Evolutionary conservation across 2,113 vertebrate species (phyloP), one percentile per base, ranked within the genome.

Genomic region (Oryzias javanicus): DNA sequence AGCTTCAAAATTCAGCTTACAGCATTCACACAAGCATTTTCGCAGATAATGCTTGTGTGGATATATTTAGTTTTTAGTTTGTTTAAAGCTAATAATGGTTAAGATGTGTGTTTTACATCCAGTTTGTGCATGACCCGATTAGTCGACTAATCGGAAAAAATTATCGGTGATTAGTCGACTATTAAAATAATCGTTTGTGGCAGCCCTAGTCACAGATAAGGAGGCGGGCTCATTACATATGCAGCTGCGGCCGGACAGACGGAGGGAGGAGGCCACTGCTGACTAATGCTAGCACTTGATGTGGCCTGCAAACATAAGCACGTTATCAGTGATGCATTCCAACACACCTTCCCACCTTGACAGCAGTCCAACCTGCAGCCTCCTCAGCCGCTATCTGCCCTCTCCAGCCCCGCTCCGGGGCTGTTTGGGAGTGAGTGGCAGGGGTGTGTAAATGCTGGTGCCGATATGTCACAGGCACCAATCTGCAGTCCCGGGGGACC

Each of bases 391-490:
- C 89, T 89, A 89, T 89, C 89, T 88, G 84, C 84, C 87, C 84
- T 89, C 83, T 80, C 29, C 89, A 89, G 87, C 87, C 81, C 72
- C 19, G 84, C 80, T 82, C 74, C 76, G 66, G 75, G 84, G 82
- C 81, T 83, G 71, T 77, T 84, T 73, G 73, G 74, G 72, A 81
- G 60, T 87, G 88, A 86, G 87, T 87, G 86, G 85, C 86, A 84
- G 84, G 80, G 87, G 83, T 80, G 89, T 85, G 86, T 87, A 89
- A 88, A 85, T 72, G 87, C 81, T 74, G 78, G 86, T 90, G 94
- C 94, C 93, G 93, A 96, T 95, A 95, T 93, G 94, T 95, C 94
- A 93, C 92, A 90, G 90, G 94, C 94, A 95, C 95, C 94, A 94
- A 94, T 94, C 94, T 94, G 88, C 89, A 89, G 91, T 94, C 96